Evolutionary conservation across 1,140 invertebrate species (phyloP).

Genomic region (Drosophila bocki): DNA sequence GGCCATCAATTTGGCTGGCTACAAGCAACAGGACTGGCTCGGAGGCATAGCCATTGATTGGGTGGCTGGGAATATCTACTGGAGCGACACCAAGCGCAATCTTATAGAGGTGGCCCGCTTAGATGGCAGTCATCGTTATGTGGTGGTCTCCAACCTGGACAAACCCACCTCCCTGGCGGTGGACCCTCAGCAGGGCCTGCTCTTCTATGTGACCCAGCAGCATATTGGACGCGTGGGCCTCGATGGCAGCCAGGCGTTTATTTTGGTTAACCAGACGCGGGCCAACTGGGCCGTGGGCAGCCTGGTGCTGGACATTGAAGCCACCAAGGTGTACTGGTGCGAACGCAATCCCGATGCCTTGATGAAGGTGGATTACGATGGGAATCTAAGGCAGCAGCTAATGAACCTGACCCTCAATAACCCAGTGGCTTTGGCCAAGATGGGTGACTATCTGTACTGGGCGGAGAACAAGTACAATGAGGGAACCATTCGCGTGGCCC

Average conservation of each 20-base stretch:
- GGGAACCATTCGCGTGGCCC: slow-evolving; percentile 89
- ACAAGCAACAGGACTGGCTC: slow-evolving; percentile 80
- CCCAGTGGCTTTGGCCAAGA: slow-evolving; percentile 88
- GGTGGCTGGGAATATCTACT: slow-evolving; percentile 95
- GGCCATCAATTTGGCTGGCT: slow-evolving; percentile 86
- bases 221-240: slow-evolving; percentile 91
- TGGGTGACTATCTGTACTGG: slow-evolving; percentile 80
- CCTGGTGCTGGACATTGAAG: slow-evolving; percentile 91
- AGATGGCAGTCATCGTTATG: slow-evolving; percentile 92
- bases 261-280: slow-evolving; percentile 86
- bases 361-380: slow-evolving; percentile 92
- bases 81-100: slow-evolving; percentile 94
- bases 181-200: slow-evolving; percentile 88
- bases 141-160: slow-evolving; percentile 90
- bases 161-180: slow-evolving; percentile 89
- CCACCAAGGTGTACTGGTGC: slow-evolving; percentile 94
- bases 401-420: slow-evolving; percentile 91
- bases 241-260: slow-evolving; percentile 89
- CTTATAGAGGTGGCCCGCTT: slow-evolving; percentile 94
- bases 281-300: slow-evolving; percentile 87
- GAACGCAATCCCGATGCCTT: slow-evolving; percentile 92
- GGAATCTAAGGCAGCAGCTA: slow-evolving; percentile 88
- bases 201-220: slow-evolving; percentile 94
- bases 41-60: slow-evolving; percentile 92
- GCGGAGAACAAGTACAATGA: slow-evolving; percentile 87